phyloP scores from a whole-genome alignment of 2,888 invertebrate species.

The Campoplex nolae region DNA sequence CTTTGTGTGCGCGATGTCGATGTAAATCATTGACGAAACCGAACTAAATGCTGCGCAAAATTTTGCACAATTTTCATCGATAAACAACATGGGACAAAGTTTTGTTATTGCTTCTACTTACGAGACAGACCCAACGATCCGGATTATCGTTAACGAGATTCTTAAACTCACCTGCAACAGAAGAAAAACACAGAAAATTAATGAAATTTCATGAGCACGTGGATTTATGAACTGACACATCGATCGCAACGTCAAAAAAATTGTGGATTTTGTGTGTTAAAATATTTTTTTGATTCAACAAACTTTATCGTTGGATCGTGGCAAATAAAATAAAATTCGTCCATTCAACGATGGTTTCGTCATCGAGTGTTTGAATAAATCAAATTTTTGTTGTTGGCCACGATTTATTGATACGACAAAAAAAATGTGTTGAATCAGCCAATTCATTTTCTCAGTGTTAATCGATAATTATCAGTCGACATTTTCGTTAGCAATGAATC shows the following conservation, averaged over 20 bases:
- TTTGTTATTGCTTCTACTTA: not conserved
- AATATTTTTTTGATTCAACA: no score
- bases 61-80: not conserved
- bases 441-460: no score
- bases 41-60: not conserved
- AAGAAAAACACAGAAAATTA: slow-evolving; percentile 6
- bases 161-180: slow-evolving; percentile 42
- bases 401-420: no score
- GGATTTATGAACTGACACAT: not conserved
- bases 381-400: no score
- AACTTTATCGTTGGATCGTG: no score
- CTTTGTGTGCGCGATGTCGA: not conserved
- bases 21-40: not conserved
- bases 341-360: no score
- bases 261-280: not conserved
- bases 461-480: not conserved
- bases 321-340: no score
- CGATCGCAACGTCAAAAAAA: no score
- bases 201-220: not conserved
- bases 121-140: not conserved
- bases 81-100: not conserved
- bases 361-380: no score
- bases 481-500: not conserved
- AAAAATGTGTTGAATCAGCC: no score
- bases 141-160: not conserved